Evolutionary conservation across 2,113 vertebrate species (phyloP).

Genomic region (Monopterus albus): DNA sequence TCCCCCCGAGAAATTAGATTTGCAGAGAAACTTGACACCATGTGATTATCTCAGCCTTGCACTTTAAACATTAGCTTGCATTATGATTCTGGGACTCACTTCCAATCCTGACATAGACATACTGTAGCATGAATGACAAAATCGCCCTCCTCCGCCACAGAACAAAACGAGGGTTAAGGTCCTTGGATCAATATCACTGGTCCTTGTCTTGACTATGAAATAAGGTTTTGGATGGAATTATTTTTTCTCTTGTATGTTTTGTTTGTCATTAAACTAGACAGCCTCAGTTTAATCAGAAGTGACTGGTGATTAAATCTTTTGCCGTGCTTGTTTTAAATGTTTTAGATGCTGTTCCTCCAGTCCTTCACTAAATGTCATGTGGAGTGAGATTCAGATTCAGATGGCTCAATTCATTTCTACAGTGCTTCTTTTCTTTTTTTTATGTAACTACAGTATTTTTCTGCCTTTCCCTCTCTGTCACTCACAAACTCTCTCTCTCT

Average conservation of each 20-base stretch:
- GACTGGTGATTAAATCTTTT: constrained; percentile 64
- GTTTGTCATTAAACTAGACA: constrained; percentile 64
- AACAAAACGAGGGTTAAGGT: constrained; percentile 62
- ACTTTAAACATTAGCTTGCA: constrained; percentile 58
- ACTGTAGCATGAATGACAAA: constrained; percentile 74
- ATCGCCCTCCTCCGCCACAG: constrained; percentile 57
- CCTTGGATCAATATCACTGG: constrained; percentile 70
- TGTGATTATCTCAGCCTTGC: constrained; percentile 44
- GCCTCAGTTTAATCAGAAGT: constrained; percentile 68
- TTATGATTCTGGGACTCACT: constrained; percentile 68
- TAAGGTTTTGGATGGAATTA: constrained; percentile 52
- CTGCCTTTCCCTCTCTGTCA: constrained; percentile 13
- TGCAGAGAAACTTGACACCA: constrained; percentile 66
- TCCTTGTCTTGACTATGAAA: constrained; percentile 61
- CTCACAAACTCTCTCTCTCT: background rate
- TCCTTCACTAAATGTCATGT: constrained; percentile 50
- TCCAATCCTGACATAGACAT: constrained; percentile 37
- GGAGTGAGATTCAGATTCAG: constrained; percentile 45
- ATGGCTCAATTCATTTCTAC: constrained; percentile 62
- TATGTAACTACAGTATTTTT: constrained; percentile 39
- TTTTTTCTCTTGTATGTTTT: constrained; percentile 40
- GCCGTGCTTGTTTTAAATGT: constrained; percentile 53
- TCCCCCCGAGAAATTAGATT: constrained; percentile 65
- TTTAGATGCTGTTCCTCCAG: constrained; percentile 43
- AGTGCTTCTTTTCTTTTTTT: constrained; percentile 46